phyloP scores from a whole-genome alignment of 2,113 vertebrate species.

The Hemiprocne comata region DNA sequence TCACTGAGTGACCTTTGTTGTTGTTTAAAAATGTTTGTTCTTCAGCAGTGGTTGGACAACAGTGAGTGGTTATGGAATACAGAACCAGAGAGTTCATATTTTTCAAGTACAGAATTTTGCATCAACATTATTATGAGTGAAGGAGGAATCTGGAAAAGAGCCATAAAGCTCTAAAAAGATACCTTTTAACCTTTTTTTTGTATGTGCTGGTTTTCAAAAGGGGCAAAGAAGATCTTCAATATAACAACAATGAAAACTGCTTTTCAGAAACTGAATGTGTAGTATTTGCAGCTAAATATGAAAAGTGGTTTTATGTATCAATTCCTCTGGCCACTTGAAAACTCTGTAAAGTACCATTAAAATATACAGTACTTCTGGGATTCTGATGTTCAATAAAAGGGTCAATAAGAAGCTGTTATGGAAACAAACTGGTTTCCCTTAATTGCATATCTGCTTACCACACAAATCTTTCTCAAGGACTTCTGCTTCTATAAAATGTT shows the following conservation, averaged over 20 bases:
- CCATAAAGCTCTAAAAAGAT: background rate
- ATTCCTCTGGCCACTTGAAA: background rate
- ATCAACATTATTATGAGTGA: background rate
- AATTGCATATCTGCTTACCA: background rate
- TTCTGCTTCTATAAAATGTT: background rate
- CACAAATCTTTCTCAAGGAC: background rate
- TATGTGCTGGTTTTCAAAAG: background rate
- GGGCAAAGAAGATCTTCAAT: background rate
- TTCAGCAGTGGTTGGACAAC: background rate
- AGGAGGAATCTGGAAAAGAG: background rate
- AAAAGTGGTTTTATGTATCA: background rate
- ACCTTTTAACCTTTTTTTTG: background rate
- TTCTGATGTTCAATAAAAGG: background rate
- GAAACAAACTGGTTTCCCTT: background rate
- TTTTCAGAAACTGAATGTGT: background rate
- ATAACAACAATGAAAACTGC: background rate
- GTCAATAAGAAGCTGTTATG: background rate
- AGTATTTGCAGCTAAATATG: background rate
- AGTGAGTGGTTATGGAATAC: fast-evolving
- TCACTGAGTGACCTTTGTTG: background rate
- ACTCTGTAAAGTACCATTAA: background rate
- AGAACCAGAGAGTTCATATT: background rate
- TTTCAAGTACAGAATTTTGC: background rate
- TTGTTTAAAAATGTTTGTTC: background rate
- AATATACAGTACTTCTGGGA: background rate